phyloP scores from a whole-genome alignment of 2,113 vertebrate genomes.

The Gadus macrocephalus region DNA sequence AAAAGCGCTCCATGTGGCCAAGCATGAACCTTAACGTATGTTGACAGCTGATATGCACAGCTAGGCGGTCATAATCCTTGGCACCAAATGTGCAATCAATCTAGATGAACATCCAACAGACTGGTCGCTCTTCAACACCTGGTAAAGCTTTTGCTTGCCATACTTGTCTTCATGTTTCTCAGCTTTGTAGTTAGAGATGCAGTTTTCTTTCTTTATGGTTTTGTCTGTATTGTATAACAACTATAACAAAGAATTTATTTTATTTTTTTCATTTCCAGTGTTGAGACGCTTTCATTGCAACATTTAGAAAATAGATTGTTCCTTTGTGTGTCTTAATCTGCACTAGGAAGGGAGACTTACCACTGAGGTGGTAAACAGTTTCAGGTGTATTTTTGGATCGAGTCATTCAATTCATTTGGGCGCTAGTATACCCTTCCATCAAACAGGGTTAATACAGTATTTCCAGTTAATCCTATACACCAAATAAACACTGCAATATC shows the following conservation, averaged over 20 bases:
- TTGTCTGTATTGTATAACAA: too few relatives aligned
- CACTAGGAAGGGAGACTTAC: neutral
- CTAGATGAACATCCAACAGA: constrained; percentile 10
- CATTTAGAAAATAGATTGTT: neutral
- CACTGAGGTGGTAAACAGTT: neutral
- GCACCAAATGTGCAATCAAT: constrained; percentile 22
- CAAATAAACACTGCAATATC: too few relatives aligned
- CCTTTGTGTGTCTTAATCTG: neutral
- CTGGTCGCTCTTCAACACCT: neutral
- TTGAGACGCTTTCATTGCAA: neutral
- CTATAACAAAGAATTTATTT: too few relatives aligned
- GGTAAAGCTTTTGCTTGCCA: neutral
- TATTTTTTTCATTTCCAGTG: neutral
- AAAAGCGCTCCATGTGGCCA: constrained; percentile 18
- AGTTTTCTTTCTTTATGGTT: too few relatives aligned
- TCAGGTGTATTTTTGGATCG: neutral
- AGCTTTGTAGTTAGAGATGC: neutral
- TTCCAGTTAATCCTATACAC: too few relatives aligned
- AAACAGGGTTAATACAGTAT: too few relatives aligned
- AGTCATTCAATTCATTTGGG: neutral
- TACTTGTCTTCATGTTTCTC: neutral
- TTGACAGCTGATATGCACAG: constrained; percentile 33
- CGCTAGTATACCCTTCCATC: too few relatives aligned
- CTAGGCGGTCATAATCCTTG: constrained; percentile 31
- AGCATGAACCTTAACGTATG: constrained; percentile 31